phyloP scores from a whole-genome alignment of 2,797 vertebrate genomes.

The Forpus xanthops region DNA sequence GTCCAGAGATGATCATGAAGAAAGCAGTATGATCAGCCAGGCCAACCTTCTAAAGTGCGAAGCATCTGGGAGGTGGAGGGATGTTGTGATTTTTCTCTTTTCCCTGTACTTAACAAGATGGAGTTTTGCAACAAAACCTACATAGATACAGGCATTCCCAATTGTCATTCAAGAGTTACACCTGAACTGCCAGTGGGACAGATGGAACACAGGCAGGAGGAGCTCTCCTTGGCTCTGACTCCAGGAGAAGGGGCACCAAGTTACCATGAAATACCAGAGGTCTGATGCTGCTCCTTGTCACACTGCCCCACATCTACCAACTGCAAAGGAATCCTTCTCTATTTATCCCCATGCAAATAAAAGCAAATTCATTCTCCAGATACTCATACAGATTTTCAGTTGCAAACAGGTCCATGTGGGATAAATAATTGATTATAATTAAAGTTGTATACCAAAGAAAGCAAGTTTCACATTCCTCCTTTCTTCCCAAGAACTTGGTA shows the following conservation, averaged over 20 bases:
- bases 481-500: neutral
- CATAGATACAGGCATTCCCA: neutral
- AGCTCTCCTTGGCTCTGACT: neutral
- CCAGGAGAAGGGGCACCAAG: neutral
- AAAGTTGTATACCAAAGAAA: neutral
- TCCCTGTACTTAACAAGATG: neutral
- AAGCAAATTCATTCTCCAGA: neutral
- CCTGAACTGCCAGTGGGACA: accelerated
- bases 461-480: neutral
- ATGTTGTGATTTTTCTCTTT: accelerated
- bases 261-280: neutral
- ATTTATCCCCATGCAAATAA: neutral
- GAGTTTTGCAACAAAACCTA: neutral
- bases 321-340: neutral
- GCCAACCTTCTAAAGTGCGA: neutral
- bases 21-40: neutral
- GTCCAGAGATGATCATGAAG: neutral
- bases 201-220: neutral
- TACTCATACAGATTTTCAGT: neutral
- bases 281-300: neutral
- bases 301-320: neutral
- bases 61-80: neutral
- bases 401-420: neutral
- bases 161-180: neutral
- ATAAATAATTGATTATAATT: neutral